Percentiles rank a stretch among this genome's conserved stretches.
Evolutionary conservation across 2,888 invertebrate genomes (phyloP).

Genomic region (Callimorpha dominula): DNA sequence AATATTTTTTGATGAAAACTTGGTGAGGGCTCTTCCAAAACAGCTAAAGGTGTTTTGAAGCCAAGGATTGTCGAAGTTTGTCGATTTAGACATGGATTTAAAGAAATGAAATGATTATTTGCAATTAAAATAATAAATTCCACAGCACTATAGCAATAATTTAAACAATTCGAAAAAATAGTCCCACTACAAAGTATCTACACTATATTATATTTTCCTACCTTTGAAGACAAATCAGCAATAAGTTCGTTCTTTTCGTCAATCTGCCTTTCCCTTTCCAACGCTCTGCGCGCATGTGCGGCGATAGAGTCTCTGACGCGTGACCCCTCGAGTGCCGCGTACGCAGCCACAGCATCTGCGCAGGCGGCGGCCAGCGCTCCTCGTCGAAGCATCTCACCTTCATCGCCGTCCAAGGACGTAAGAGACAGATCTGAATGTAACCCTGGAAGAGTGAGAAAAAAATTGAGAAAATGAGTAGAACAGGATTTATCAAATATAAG

Average conservation of each 20-base stretch:
- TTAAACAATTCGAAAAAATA: not conserved
- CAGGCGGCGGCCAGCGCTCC: constrained; percentile 90
- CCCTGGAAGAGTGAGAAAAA: constrained; percentile 71
- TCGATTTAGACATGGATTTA: not conserved
- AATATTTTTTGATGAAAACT: no score
- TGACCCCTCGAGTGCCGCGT: constrained; percentile 91
- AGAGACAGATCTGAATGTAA: constrained; percentile 90
- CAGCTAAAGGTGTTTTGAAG: no score
- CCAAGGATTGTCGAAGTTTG: no score
- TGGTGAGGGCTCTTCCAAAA: no score
- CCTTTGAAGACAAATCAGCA: constrained; percentile 93
- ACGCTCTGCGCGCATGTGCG: constrained; percentile 90
- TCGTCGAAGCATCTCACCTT: constrained; percentile 85
- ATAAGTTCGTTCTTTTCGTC: constrained; percentile 93
- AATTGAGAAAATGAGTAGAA: not conserved
- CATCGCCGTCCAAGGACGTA: constrained; percentile 86
- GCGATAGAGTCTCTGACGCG: constrained; percentile 92
- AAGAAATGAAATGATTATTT: not conserved
- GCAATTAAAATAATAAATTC: not conserved
- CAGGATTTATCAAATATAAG: no score
- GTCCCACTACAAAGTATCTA: no score
- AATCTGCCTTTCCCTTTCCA: constrained; percentile 93
- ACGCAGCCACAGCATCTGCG: constrained; percentile 91
- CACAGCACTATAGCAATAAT: not conserved
- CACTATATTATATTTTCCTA: not conserved